Evolutionary conservation across 2,797 vertebrate genomes (phyloP).

Genomic region (Enteromius thamalakanensis): DNA sequence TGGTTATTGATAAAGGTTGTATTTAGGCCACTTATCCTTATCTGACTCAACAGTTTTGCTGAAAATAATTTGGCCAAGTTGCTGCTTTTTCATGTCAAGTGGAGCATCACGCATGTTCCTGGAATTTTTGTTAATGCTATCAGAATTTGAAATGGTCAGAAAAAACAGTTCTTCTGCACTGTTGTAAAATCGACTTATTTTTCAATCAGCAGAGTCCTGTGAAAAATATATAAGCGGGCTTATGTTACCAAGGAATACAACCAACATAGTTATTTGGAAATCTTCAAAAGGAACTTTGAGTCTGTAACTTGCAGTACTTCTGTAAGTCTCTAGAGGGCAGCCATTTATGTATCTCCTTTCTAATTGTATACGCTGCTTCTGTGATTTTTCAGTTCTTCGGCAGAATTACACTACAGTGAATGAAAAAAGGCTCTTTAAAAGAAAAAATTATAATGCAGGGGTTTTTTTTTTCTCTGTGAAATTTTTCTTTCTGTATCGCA

Average conservation of each 20-base stretch:
- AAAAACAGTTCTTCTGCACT: neutral
- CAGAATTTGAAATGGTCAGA: neutral
- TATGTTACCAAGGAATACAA: conserved; percentile 28
- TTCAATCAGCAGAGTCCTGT: neutral
- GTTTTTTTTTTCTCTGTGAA: neutral
- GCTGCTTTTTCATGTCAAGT: conserved; percentile 2
- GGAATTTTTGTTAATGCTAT: neutral
- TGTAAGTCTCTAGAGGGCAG: conserved; percentile 55
- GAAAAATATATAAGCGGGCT: conserved; percentile 22
- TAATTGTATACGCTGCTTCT: conserved; percentile 36
- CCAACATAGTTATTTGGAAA: neutral
- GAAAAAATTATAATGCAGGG: neutral
- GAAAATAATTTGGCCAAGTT: conserved; percentile 9
- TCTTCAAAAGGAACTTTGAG: neutral
- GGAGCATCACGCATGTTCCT: neutral
- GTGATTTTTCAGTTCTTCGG: conserved; percentile 24
- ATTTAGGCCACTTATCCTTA: conserved; percentile 1
- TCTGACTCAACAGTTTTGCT: neutral
- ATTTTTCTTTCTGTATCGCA: conserved; percentile 3
- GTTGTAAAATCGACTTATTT: neutral
- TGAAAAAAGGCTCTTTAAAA: neutral
- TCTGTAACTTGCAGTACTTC: conserved; percentile 45
- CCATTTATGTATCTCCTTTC: conserved; percentile 38
- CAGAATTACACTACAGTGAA: conserved; percentile 22
- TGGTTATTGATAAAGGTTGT: conserved; percentile 8